These are phyloP conservation scores for Drosophila neotestacea DNA, from an alignment of 2,888 invertebrate genomes.

Conservation along the genomic window DNA sequence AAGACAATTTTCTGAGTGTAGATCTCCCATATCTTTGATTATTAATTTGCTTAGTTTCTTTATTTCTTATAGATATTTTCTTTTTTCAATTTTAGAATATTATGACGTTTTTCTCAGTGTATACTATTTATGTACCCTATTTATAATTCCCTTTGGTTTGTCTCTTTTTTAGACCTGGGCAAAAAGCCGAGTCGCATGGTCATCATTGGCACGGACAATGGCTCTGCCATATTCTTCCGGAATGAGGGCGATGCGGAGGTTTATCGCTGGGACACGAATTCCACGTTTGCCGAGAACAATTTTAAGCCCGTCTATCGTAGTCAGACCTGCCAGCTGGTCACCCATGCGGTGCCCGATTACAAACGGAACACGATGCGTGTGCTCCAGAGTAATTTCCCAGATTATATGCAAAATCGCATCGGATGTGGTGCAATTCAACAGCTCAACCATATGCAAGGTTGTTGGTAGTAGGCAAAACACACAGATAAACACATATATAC, in stretches of 20 bases:
- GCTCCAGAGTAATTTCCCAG: constrained; percentile 88
- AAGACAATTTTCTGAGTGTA: too few species aligned
- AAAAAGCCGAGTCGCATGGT: constrained; percentile 87
- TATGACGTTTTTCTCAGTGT: too few species aligned
- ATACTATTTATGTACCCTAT: neutral
- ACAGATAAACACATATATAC: constrained; percentile 12
- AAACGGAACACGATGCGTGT: constrained; percentile 87
- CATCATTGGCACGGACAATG: constrained; percentile 88
- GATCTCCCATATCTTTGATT: too few species aligned
- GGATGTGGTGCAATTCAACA: constrained; percentile 88
- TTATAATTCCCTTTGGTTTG: constrained; percentile 15
- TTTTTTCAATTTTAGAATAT: neutral
- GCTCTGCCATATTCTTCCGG: constrained; percentile 87
- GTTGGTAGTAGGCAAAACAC: constrained; percentile 68
- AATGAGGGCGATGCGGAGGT: constrained; percentile 87
- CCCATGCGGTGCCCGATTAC: constrained; percentile 87
- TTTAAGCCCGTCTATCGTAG: constrained; percentile 87
- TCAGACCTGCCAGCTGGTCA: constrained; percentile 86
- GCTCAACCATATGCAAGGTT: constrained; percentile 84
- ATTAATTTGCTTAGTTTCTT: too few species aligned
- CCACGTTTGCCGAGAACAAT: constrained; percentile 85
- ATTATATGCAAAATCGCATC: constrained; percentile 88
- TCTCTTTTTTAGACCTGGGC: constrained; percentile 86
- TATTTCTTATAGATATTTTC: too few species aligned
- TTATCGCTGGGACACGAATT: constrained; percentile 87